Conservation (phyloP, 2,797 vertebrate species). For the Melanogrammus aeglefinus region DNA sequence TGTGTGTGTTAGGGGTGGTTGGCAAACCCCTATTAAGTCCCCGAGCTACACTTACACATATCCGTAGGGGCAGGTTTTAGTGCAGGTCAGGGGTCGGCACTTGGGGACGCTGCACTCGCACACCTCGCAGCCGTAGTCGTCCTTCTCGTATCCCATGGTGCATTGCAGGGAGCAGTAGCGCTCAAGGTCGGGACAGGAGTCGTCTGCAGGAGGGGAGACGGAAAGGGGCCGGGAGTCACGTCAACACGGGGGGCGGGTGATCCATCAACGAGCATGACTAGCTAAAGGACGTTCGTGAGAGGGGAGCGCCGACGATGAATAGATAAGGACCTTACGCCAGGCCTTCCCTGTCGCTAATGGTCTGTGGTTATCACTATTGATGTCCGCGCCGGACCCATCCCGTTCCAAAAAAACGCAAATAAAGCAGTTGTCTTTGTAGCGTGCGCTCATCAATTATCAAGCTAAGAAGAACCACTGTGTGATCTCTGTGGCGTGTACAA, state of each 20-base stretch:
- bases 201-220: conserved; percentile 66
- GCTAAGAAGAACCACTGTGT: too few relatives aligned
- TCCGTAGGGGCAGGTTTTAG: conserved; percentile 79
- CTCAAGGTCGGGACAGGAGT: conserved; percentile 74
- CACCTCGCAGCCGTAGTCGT: conserved; percentile 75
- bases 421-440: not conserved
- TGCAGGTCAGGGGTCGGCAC: conserved; percentile 76
- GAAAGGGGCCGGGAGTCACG: conserved; percentile 25
- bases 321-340: not conserved
- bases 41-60: conserved; percentile 72
- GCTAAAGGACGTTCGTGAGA: conserved; percentile 10
- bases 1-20: not conserved
- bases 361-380: conserved; percentile 21
- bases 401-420: not conserved
- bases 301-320: not conserved
- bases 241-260: conserved; percentile 30
- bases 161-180: conserved; percentile 74
- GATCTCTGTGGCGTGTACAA: not conserved
- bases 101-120: conserved; percentile 73
- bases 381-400: not conserved
- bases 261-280: conserved; percentile 42
- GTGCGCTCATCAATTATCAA: too few relatives aligned
- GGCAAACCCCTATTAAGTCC: conserved; percentile 22
- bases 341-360: not conserved
- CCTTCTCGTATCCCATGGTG: conserved; percentile 72